Conservation (phyloP, 2,113 vertebrate species). For the Phrynocephalus versicolor region DNA sequence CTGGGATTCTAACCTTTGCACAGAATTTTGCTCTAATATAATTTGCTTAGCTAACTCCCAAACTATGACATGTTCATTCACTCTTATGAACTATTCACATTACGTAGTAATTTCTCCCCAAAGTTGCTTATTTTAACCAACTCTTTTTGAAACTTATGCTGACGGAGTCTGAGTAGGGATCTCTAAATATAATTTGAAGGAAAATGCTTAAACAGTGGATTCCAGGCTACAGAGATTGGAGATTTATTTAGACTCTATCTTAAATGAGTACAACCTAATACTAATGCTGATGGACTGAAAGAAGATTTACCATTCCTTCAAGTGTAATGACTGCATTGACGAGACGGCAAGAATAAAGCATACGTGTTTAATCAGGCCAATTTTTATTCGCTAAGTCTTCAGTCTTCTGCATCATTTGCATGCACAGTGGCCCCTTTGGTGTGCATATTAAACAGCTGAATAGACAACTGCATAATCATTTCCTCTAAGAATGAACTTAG, state of each 20-base stretch:
- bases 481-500: slow-evolving; percentile 18
- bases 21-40: not conserved
- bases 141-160: slow-evolving; percentile 19
- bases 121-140: slow-evolving; percentile 19
- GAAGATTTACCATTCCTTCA: slow-evolving; percentile 49
- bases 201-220: slow-evolving; percentile 9
- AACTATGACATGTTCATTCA: not conserved
- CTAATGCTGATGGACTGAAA: slow-evolving; percentile 28
- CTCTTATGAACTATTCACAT: not conserved
- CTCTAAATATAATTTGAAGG: slow-evolving; percentile 2
- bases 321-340: slow-evolving; percentile 40
- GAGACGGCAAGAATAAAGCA: slow-evolving; percentile 51
- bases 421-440: slow-evolving; percentile 37
- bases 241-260: slow-evolving; percentile 44
- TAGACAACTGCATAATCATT: slow-evolving; percentile 23
- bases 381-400: slow-evolving; percentile 45
- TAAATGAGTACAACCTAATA: slow-evolving; percentile 34
- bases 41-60: not conserved
- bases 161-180: slow-evolving; percentile 16
- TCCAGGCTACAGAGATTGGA: not conserved
- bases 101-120: slow-evolving; percentile 33
- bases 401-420: not conserved
- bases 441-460: not conserved
- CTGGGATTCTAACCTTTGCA: not conserved
- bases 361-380: slow-evolving; percentile 39